Evolutionary conservation across 92 coral and sea anemone species (phyloP).

Genomic region (Nematostella vectensis): DNA sequence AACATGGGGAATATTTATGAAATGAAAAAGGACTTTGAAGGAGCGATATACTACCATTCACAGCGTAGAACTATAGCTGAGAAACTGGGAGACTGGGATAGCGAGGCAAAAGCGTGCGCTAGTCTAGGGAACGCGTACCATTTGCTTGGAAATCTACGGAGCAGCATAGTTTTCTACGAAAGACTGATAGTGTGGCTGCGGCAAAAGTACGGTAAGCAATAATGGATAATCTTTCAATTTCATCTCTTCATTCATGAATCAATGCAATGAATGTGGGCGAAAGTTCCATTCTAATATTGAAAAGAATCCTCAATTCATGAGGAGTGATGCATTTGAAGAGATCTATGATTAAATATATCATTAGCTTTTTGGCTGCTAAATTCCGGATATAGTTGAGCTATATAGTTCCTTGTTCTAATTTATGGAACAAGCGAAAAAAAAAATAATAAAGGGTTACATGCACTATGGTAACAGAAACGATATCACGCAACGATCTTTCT

Average conservation of each 20-base stretch:
- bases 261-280: too few relatives aligned
- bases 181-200: constrained; percentile 60
- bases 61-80: constrained; percentile 59
- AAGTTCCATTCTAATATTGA: too few relatives aligned
- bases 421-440: too few relatives aligned
- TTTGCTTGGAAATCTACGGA: constrained; percentile 51
- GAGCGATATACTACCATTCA: constrained; percentile 68
- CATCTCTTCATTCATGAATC: neutral
- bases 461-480: too few relatives aligned
- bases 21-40: constrained; percentile 68
- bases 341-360: neutral
- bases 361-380: neutral
- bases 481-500: too few relatives aligned
- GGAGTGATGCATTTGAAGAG: neutral
- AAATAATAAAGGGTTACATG: too few relatives aligned
- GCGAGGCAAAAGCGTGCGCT: constrained; percentile 76
- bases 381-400: too few relatives aligned
- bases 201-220: constrained; percentile 64
- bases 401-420: too few relatives aligned
- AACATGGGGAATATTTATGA: constrained; percentile 89
- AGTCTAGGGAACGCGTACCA: constrained; percentile 70
- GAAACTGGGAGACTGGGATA: constrained; percentile 57
- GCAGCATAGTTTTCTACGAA: constrained; percentile 71
- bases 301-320: neutral
- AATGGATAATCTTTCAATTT: too few relatives aligned